phyloP scores from a whole-genome alignment of 2,113 vertebrate species.

The Serinus canaria region DNA sequence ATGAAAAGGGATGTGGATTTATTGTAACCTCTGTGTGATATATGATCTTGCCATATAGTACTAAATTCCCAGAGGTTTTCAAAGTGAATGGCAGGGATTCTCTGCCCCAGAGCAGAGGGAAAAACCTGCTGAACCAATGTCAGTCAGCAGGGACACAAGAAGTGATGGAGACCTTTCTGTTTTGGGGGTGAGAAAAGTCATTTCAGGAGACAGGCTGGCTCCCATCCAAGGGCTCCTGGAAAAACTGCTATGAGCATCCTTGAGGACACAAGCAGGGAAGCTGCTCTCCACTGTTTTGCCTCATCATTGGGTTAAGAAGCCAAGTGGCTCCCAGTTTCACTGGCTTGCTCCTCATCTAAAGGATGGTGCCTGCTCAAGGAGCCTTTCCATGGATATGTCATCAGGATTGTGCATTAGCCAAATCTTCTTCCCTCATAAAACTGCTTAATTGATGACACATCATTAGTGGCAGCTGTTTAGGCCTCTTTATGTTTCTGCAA shows the following conservation, averaged over 20 bases:
- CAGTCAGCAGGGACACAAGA: neutral
- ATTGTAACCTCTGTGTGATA: neutral
- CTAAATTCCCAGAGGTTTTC: neutral
- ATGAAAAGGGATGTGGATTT: neutral
- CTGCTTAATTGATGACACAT: neutral
- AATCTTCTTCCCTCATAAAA: neutral
- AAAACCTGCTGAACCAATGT: fast-evolving
- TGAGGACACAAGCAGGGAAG: neutral
- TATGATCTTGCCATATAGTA: neutral
- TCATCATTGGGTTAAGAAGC: fast-evolving
- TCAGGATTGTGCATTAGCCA: neutral
- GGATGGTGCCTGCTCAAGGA: neutral
- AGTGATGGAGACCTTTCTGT: neutral
- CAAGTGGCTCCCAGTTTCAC: neutral
- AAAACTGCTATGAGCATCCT: neutral
- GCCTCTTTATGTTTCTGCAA: neutral
- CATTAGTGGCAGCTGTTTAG: neutral
- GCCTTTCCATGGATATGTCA: neutral
- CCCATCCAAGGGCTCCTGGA: fast-evolving
- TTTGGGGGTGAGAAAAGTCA: neutral
- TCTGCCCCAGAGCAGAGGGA: neutral
- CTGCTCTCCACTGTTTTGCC: neutral
- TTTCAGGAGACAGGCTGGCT: neutral
- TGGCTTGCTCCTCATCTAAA: neutral
- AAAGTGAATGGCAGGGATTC: neutral